A percentile compares a stretch with the other conserved stretches of the same genome.
phyloP scores from a whole-genome alignment of 2,113 vertebrate genomes.

The Macquaria ambigua region DNA sequence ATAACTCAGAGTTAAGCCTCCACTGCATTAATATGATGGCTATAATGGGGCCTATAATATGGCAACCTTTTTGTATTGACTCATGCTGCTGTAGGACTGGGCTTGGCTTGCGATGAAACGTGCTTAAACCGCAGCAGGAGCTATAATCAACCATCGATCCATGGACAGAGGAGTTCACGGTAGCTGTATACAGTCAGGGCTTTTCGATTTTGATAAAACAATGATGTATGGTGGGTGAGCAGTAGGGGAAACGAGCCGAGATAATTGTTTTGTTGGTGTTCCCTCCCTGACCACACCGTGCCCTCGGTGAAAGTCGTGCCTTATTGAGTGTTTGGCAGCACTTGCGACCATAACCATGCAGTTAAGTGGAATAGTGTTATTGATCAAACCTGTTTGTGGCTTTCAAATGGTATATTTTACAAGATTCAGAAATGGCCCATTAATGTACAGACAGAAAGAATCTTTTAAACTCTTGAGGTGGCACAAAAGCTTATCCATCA shows the following conservation, averaged over 20 bases:
- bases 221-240: slow-evolving; percentile 51
- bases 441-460: slow-evolving; percentile 3
- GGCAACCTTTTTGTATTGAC: slow-evolving; percentile 42
- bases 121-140: slow-evolving; percentile 53
- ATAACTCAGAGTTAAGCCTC: slow-evolving; percentile 20
- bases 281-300: slow-evolving; percentile 17
- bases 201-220: slow-evolving; percentile 74
- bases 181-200: slow-evolving; percentile 16
- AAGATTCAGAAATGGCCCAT: slow-evolving; percentile 13
- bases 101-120: slow-evolving; percentile 35
- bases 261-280: slow-evolving; percentile 65
- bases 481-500: slow-evolving; percentile 12
- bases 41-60: slow-evolving; percentile 34
- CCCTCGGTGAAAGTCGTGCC: slow-evolving; percentile 64
- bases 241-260: slow-evolving; percentile 46
- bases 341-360: slow-evolving; percentile 41
- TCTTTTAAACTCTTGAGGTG: slow-evolving; percentile 3
- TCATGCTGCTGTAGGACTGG: slow-evolving; percentile 21
- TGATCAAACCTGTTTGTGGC: slow-evolving; percentile 52
- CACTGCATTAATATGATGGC: neutral
- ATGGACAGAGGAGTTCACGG: slow-evolving; percentile 1
- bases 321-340: slow-evolving; percentile 63
- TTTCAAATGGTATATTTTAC: slow-evolving; percentile 35
- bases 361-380: slow-evolving; percentile 51
- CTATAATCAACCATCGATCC: slow-evolving; percentile 71